Evolutionary conservation across 2,797 vertebrate genomes (phyloP).

Genomic region (Rhadinocentrus ornatus): DNA sequence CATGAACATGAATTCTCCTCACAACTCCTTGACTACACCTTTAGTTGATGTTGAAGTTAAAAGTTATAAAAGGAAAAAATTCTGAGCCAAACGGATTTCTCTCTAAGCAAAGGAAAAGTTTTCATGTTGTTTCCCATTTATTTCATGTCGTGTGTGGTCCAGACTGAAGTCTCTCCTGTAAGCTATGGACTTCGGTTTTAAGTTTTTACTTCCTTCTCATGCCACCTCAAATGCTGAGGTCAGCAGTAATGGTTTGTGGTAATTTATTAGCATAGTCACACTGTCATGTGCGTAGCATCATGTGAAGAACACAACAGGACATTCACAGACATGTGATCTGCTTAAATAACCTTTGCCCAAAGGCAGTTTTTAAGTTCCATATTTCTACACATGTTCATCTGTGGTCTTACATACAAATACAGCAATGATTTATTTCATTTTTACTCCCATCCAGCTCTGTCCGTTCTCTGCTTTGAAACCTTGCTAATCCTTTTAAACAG

Average conservation of each 20-base stretch:
- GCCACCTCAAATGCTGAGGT: not conserved
- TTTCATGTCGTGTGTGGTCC: not conserved
- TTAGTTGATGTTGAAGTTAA: not conserved
- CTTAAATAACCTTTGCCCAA: conserved; percentile 3
- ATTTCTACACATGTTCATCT: not conserved
- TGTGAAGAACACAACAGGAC: conserved; percentile 33
- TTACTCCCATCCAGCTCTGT: not conserved
- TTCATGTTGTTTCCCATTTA: too few relatives aligned
- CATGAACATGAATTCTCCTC: conserved; percentile 2
- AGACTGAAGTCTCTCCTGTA: not conserved
- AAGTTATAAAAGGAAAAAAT: not conserved
- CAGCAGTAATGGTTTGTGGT: conserved; percentile 19
- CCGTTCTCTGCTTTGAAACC: not conserved
- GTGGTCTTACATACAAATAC: not conserved
- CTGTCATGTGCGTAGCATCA: conserved; percentile 45
- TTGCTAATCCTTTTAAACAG: not conserved
- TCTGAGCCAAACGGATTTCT: too few relatives aligned
- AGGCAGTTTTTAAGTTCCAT: not conserved
- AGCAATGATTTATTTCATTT: not conserved
- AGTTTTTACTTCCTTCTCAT: conserved; percentile 2
- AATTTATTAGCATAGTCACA: not conserved
- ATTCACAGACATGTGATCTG: not conserved
- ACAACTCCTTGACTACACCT: not conserved
- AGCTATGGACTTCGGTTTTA: conserved; percentile 13
- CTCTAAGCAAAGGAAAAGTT: too few relatives aligned